Base-by-base conservation (phyloP, 2,113 vertebrate genomes). In the Spilogale gracilis region DNA sequence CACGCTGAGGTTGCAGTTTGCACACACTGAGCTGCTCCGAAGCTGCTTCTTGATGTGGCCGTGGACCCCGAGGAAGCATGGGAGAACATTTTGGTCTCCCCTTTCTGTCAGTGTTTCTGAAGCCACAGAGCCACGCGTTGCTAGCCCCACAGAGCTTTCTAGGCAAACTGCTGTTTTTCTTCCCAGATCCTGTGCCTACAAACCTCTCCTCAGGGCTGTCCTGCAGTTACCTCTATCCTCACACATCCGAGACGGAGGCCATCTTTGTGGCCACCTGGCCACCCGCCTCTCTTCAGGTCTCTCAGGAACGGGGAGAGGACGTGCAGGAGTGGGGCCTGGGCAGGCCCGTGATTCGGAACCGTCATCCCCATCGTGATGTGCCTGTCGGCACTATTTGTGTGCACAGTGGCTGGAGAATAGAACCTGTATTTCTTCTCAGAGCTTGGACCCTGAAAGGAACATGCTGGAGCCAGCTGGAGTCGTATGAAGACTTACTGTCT, bases 231-330 rank as follows among this genome's bases (percentile, higher is more conserved):
- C 43, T 23, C 30, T 56, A 23, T 16, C n/a, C 52, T 83, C 45
- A 18, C 6, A 1, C 9, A 20, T 27, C n/a, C 25, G 17, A 25
- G 45, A 14, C 17, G 0, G 0, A 6, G 0, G 2, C 17, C 3
- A 1, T 52, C 38, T 96, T 63, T 30, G 25, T 4, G 3, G 38
- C n/a, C 60, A 91, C 38, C 32, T 60, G 1, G 2, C 52, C 8
- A 1, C 13, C 61, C 6, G 4, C 32, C 58, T 45, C 76, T 45
- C 14, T 32, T 48, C 52, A 21, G 23, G 9, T 20, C 5, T 13
- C 69, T 45, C 45, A 18, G 78, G 43, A 10, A 48, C 0, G 1
- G 60, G 16, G 27, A 25, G 25, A 20, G 12, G 82, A 45, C 6
- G 45, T 10, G 25, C 23, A 4, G 2, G 4, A 21, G 63, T 58